These are phyloP conservation scores for Apteryx mantelli DNA, from an alignment of 2,113 vertebrate species.

Conservation along the genomic window DNA sequence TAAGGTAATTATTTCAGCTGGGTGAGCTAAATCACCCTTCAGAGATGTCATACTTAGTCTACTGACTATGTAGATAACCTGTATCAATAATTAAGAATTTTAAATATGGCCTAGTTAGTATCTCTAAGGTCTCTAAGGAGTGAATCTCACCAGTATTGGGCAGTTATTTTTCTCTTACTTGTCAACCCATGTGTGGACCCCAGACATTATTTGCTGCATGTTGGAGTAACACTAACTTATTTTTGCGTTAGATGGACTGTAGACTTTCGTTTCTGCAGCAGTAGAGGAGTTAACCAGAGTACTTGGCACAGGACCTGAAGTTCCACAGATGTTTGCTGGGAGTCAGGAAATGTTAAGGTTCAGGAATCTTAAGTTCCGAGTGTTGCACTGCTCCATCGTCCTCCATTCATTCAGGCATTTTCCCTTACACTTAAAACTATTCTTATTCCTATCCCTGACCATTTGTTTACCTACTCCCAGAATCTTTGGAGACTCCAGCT, in stretches of 20 bases:
- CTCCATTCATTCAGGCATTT: not conserved
- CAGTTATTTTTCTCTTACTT: not conserved
- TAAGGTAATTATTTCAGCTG: not conserved
- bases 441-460: not conserved
- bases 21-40: not conserved
- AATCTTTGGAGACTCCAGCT: not conserved
- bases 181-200: not conserved
- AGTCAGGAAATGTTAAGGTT: not conserved
- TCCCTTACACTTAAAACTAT: not conserved
- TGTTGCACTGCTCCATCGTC: not conserved
- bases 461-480: not conserved
- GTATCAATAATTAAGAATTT: not conserved
- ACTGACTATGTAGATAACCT: not conserved
- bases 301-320: not conserved
- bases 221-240: not conserved
- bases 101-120: not conserved
- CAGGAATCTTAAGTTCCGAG: not conserved
- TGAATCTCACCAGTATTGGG: not conserved
- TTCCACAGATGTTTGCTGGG: not conserved
- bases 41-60: not conserved
- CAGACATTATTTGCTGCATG: fast-evolving
- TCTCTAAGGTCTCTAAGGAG: not conserved
- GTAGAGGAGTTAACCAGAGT: fast-evolving
- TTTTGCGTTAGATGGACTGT: not conserved
- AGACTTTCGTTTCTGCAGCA: not conserved